Base-by-base conservation (phyloP, 2,797 vertebrate species). In the Sebastes taczanowskii region DNA sequence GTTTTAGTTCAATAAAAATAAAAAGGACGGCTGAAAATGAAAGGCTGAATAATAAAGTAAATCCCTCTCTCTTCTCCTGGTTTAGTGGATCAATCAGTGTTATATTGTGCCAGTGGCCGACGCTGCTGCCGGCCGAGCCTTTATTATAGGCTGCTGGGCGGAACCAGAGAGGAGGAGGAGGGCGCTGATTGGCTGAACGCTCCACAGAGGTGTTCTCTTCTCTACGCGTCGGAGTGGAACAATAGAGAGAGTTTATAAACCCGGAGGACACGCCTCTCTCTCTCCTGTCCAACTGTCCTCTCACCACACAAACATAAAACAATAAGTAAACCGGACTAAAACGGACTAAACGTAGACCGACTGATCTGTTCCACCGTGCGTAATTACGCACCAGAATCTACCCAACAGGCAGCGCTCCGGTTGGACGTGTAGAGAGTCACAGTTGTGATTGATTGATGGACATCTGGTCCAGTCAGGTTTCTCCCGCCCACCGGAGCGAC, bases 81-180 rank as follows among this genome's bases (percentile, higher is more conserved):
- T 67, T 25, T 60, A 3, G 64, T 34, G 78, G 82, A 77, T 91
- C 83, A 77, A 84, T 84, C 81, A 35, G 60, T 74, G 60, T 87
- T 84, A 90, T 89, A 82, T 87, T 92, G 91, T 94, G 94, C 94
- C 95, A 94, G 94, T 95, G 95, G 93, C 94, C 91, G 87, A 62
- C 11, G 93, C 89, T 86, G 89, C 89, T 83, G 70, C 85, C 90
- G 90, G 92, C 92, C 85, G 92, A 79, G 83, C 63, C 84, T 85
- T 89, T 94, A 89, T 91, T 96, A 96, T 95, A 95, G 91, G 80
- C 80, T 89, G n/a, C 68, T 88, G 73, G 95, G 95, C 92, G 95
- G 94, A n/a, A 93, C 34, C 2, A 5, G 34, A 0, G 62, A 25
- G 83, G 78, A 87, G 89, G 53, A 34, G 34, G 34, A 34, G 34